Percentiles rank a stretch among this genome's conserved stretches.
Conservation (phyloP, 1,140 invertebrate genomes). For the Hylaeus anthracinus region DNA sequence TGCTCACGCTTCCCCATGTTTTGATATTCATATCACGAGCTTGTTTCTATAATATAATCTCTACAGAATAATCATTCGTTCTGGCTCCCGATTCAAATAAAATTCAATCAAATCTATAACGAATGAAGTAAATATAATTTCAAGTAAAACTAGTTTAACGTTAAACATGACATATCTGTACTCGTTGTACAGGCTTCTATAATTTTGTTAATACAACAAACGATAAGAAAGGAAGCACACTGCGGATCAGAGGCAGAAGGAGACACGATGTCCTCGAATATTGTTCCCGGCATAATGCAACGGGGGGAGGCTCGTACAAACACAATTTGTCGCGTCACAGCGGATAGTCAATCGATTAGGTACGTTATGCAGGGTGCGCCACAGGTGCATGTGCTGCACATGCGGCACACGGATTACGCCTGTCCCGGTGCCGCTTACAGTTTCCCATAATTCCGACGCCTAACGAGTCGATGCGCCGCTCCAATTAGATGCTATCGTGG, state of each 20-base stretch:
- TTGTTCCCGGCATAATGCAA: conserved; percentile 56
- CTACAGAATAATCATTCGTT: too few species aligned
- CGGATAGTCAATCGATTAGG: conserved; percentile 75
- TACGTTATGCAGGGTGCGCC: conserved; percentile 53
- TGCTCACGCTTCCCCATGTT: too few species aligned
- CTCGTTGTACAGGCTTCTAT: too few species aligned
- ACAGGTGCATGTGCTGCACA: conserved; percentile 64
- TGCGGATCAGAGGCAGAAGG: not conserved
- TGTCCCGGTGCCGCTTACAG: conserved; percentile 30
- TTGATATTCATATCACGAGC: too few species aligned
- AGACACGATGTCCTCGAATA: conserved; percentile 8
- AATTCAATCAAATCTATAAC: too few species aligned
- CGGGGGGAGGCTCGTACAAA: conserved; percentile 52
- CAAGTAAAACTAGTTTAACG: too few species aligned
- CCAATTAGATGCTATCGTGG: conserved; percentile 32
- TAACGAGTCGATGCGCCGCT: conserved; percentile 31
- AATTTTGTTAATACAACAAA: not conserved
- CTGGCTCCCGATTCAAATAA: too few species aligned
- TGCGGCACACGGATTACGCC: conserved; percentile 55
- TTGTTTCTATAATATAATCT: too few species aligned
- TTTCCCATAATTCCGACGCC: conserved; percentile 45
- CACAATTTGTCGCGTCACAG: conserved; percentile 74
- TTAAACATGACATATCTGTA: too few species aligned
- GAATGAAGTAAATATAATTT: too few species aligned
- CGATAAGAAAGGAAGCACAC: not conserved